Evolutionary conservation across 2,797 vertebrate genomes (phyloP).

Genomic region (Galagoides demidoff): DNA sequence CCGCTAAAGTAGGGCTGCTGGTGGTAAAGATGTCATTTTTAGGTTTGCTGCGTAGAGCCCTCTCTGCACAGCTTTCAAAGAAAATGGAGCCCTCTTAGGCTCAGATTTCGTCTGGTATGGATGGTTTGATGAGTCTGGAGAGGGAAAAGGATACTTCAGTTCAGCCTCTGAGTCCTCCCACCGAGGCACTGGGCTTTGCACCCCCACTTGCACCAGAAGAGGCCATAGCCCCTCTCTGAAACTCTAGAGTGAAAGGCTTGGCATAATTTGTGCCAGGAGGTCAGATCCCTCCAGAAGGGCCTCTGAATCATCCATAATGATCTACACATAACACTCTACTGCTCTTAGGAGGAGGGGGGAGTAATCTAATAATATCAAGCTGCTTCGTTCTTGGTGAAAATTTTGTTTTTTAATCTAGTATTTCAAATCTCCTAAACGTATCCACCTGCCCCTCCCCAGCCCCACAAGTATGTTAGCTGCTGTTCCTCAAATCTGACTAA

Average conservation of each 20-base stretch:
- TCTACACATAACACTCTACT: background rate
- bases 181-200: background rate
- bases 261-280: background rate
- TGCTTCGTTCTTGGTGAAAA: background rate
- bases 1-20: background rate
- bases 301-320: rapidly evolving
- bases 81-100: background rate
- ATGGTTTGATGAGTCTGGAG: background rate
- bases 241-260: background rate
- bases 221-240: background rate
- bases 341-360: background rate
- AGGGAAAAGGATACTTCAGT: background rate
- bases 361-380: background rate
- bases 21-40: background rate
- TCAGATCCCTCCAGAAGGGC: background rate
- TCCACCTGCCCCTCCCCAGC: background rate
- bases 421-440: background rate
- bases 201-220: background rate
- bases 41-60: background rate
- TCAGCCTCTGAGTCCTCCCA: background rate
- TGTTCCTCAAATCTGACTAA: conserved; percentile 17
- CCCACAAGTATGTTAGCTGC: background rate
- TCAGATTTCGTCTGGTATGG: background rate
- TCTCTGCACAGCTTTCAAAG: conserved; percentile 33
- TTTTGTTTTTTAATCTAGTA: background rate